Base-by-base conservation (phyloP, 2,888 invertebrate species). In the Agrotis clavis region DNA sequence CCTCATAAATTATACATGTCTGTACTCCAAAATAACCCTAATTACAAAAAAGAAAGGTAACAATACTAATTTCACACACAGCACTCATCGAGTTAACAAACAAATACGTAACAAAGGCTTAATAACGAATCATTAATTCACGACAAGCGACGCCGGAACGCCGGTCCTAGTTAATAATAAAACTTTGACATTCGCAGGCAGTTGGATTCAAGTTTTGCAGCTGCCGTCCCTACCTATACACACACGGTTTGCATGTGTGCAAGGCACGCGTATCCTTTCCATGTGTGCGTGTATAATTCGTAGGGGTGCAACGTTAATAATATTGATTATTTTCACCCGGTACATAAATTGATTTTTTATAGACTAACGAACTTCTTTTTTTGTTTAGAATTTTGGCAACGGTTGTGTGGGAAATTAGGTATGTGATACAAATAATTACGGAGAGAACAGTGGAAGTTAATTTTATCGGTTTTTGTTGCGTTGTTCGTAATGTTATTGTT, bases 171-270 rank as follows among this genome's bases (percentile, higher is more conserved):
- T 86, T 87, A 88, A 88, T 89, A 88, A 88, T 88, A 89, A 93
- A 93, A 94, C 91, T 95, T 96, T 96, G 95, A 92, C 93, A 91
- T 84, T 88, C 94, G 72, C 88, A 88, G 91, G 77, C 91, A 82
- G 85, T 85, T 77, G 90, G 89, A 93, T 94, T 92, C 94, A 91
- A 94, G 93, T 94, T 94, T 88, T 92, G 96, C 96, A 96, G 96
- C 96, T 96, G 96, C 92, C 93, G 91, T 89, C 90, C 91, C 88
- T 91, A 90, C 88, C 25, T 81, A 30, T 76, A 67, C 66, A 90
- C 88, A 88, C 87, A 88, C 84, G 86, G 69, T 74, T 47, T 75
- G 79, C 74, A 79, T 83, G 84, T 87, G 87, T 86, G 86, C 70
- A 74, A 67, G 85, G 83, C 87, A 84, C 85, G 87, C 84, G 87